Evolutionary conservation across 2,888 invertebrate species (phyloP).

Genomic region (Drosophila borborema): DNA sequence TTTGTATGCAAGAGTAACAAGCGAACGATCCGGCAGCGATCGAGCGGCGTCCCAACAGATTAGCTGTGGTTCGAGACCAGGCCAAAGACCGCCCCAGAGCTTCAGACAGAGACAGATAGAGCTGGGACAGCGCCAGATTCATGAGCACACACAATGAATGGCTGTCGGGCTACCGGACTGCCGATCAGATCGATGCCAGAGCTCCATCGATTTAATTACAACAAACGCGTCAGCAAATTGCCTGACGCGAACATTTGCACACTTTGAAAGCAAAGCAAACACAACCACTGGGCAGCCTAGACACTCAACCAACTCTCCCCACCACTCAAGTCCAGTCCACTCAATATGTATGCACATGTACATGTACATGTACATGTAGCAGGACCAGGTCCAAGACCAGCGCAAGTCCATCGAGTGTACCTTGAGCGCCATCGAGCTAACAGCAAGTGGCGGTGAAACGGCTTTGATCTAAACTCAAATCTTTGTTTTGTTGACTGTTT

Average conservation of each 20-base stretch:
- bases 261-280: slow-evolving; percentile 71
- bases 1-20: slow-evolving; percentile 84
- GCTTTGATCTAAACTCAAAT: slow-evolving; percentile 80
- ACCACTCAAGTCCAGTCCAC: slow-evolving; percentile 17
- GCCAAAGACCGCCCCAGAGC: slow-evolving; percentile 76
- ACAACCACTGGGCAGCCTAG: slow-evolving; percentile 20
- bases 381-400: slow-evolving; percentile 54
- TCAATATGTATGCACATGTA: slow-evolving; percentile 9
- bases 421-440: slow-evolving; percentile 77
- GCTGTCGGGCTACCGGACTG: slow-evolving; percentile 52
- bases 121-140: slow-evolving; percentile 76
- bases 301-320: slow-evolving; percentile 8
- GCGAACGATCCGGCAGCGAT: slow-evolving; percentile 65
- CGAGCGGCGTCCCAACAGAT: slow-evolving; percentile 73
- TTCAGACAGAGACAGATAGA: slow-evolving; percentile 42
- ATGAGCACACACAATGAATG: slow-evolving; percentile 77
- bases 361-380: slow-evolving; percentile 13
- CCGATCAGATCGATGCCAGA: slow-evolving; percentile 76
- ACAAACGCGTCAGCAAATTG: slow-evolving; percentile 82
- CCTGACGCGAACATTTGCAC: slow-evolving; percentile 82
- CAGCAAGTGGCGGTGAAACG: slow-evolving; percentile 76
- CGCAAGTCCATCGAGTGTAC: slow-evolving; percentile 64
- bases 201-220: slow-evolving; percentile 80
- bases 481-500: slow-evolving; percentile 71
- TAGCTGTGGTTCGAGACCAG: slow-evolving; percentile 59